Base-by-base conservation (phyloP, 2,797 vertebrate genomes). In the Octomys mimax region DNA sequence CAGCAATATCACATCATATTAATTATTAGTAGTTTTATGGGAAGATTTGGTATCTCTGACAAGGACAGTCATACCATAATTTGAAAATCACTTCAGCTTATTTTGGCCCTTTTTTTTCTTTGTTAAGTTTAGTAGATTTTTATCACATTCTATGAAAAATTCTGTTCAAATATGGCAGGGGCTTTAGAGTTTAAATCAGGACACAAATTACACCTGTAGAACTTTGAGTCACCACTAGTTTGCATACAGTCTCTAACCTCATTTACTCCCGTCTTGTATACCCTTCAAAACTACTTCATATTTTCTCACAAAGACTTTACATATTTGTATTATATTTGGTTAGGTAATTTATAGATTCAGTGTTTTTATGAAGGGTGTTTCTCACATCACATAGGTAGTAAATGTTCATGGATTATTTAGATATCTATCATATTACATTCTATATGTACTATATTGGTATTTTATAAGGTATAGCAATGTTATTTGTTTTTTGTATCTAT, bases 71-170 rank as follows among this genome's bases (percentile, higher is more conserved):
- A 4, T 87, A 24, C 39, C 31, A 33, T 77, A 78, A 52, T 89
- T 84, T 95, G 42, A 94, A 81, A 89, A 71, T 89, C 4, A 89
- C 54, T 91, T 89, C 88, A 7, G 39, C 54, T 82, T 87, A 89
- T 70, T 95, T 87, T 95, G 71, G 6, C 33, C 92, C 33, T 62
- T 49, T 92, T 28, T 87, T 39, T 89, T 91, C 39, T 33, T 80
- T 42, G 82, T 83, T 91, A 85, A 95, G 85, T 96, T 96, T 93
- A 94, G 42, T 62, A 77, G 66, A 59, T 87, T 64, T 12, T 68
- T 90, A 46, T 86, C 64, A 93, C 82, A 54, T 81, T 54, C 52
- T 16, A 83, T 39, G 49, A 90, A 94, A 84, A 90, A 88, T 6
- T 36, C 49, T 80, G 5, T 7, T 91, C 16, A 79, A 93, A 79